These are phyloP conservation scores for Alligator sinensis DNA, from an alignment of 2,113 vertebrate species.

Conservation along the genomic window DNA sequence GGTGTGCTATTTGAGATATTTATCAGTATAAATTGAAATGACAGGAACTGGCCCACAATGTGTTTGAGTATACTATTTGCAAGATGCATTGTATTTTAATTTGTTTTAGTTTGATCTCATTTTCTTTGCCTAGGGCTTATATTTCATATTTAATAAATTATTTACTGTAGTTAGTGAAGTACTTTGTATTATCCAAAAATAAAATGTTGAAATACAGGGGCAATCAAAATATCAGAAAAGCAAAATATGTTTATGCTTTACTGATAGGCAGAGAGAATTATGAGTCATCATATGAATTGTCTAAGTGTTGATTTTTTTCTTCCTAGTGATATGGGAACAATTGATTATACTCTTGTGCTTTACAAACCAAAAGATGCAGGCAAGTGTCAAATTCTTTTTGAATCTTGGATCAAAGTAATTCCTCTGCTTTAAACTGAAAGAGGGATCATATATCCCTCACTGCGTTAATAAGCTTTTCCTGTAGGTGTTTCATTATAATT, in stretches of 20 bases:
- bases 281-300: conserved; percentile 60
- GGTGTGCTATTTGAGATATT: neutral
- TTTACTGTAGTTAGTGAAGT: conserved; percentile 48
- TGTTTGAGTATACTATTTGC: conserved; percentile 7
- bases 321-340: conserved; percentile 21
- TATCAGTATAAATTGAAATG: neutral
- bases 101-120: conserved; percentile 4
- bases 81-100: neutral
- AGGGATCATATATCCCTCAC: conserved; percentile 29
- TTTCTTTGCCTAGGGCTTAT: conserved; percentile 33
- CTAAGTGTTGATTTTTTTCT: conserved; percentile 41
- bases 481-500: conserved; percentile 58
- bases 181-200: conserved; percentile 55
- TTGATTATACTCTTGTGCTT: conserved; percentile 15
- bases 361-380: conserved; percentile 15
- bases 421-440: conserved; percentile 23
- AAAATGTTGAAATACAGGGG: conserved; percentile 64
- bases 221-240: conserved; percentile 23
- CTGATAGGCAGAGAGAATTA: conserved; percentile 43
- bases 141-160: conserved; percentile 67
- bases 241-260: conserved; percentile 44
- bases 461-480: conserved; percentile 43
- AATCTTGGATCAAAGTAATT: neutral
- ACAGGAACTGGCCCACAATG: neutral
- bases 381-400: neutral